A percentile compares a stretch with the other conserved stretches of the same genome.
Conservation (phyloP, 2,888 invertebrate genomes). For the Agrochola circellaris region DNA sequence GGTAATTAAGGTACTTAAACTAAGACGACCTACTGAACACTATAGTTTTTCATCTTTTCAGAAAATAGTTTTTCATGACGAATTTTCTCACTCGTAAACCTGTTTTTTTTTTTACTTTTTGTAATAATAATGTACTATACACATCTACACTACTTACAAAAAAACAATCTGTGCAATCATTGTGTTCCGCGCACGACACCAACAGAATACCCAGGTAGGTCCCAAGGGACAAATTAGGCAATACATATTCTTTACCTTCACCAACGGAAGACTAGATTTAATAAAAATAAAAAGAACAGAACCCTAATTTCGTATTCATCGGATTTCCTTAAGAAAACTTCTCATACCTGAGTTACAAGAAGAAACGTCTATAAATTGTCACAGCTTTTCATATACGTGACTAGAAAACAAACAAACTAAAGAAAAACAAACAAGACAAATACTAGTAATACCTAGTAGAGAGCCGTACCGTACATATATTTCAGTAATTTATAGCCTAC, state of each 20-base stretch:
- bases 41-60: too few relatives aligned
- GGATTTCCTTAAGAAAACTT: slow-evolving; percentile 8
- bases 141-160: too few relatives aligned
- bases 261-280: slow-evolving; percentile 18
- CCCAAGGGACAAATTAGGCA: not conserved
- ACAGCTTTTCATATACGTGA: slow-evolving; percentile 48
- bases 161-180: not conserved
- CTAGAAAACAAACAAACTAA: slow-evolving; percentile 24
- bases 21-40: too few relatives aligned
- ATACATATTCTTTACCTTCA: slow-evolving; percentile 16
- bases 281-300: slow-evolving; percentile 30
- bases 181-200: not conserved
- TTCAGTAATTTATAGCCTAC: slow-evolving; percentile 24
- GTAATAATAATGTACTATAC: too few relatives aligned
- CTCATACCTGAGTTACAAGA: slow-evolving; percentile 30
- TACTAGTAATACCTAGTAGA: slow-evolving; percentile 31
- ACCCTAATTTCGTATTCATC: slow-evolving; percentile 38
- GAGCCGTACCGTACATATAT: slow-evolving; percentile 11
- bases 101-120: too few relatives aligned
- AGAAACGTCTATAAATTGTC: slow-evolving; percentile 36
- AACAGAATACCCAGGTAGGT: not conserved
- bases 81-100: not conserved
- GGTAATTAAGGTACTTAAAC: not conserved
- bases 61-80: too few relatives aligned
- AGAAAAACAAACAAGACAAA: slow-evolving; percentile 6